Evolutionary conservation across 2,888 invertebrate species (phyloP).

Genomic region (Mythimna loreyi): DNA sequence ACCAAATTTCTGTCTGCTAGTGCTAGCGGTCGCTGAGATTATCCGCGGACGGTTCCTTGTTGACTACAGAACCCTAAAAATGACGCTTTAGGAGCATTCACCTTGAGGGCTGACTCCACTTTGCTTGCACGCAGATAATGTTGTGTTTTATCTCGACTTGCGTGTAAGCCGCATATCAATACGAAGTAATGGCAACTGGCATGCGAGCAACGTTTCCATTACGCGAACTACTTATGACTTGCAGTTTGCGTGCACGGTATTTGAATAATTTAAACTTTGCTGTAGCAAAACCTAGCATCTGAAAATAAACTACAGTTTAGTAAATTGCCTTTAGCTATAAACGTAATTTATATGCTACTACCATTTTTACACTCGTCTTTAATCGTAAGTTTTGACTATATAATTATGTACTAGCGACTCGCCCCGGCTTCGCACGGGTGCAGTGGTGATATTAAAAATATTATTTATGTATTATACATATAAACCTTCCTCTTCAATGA

Average conservation of each 20-base stretch:
- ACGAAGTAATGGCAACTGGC: slow-evolving; percentile 14
- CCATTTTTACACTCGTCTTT: too few species aligned
- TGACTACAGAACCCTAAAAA: too few species aligned
- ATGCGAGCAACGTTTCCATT: slow-evolving; percentile 28
- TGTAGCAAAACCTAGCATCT: background rate
- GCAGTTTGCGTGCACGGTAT: slow-evolving; percentile 2
- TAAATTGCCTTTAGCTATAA: background rate
- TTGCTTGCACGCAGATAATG: background rate
- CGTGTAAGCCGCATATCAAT: slow-evolving; percentile 18
- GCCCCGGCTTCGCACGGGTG: too few species aligned
- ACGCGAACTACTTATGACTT: slow-evolving; percentile 18
- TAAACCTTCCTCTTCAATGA: too few species aligned
- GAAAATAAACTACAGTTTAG: background rate
- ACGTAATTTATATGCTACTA: background rate
- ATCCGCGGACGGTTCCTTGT: too few species aligned
- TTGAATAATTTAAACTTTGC: slow-evolving; percentile 12
- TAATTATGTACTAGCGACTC: too few species aligned
- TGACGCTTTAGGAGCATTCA: background rate
- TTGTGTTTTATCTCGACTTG: slow-evolving; percentile 16
- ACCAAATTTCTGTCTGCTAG: too few species aligned
- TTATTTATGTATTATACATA: too few species aligned
- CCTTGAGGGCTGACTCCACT: background rate
- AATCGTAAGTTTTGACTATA: too few species aligned
- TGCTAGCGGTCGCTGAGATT: too few species aligned
- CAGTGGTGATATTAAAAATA: too few species aligned